Evolutionary conservation across 2,113 vertebrate genomes (phyloP).

Genomic region (Dipodomys spectabilis): DNA sequence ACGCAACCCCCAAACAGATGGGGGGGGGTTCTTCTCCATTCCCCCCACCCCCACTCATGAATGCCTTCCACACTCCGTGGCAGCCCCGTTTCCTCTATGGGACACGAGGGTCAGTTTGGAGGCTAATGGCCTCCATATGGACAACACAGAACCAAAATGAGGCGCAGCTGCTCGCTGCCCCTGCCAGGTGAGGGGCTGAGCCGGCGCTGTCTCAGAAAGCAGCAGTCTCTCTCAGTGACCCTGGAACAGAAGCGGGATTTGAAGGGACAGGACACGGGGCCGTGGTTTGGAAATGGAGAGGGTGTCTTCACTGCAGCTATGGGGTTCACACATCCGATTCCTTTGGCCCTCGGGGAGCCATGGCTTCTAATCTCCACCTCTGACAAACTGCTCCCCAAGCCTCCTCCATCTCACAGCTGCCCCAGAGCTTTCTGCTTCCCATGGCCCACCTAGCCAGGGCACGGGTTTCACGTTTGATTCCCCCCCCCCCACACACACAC

Average conservation of each 20-base stretch:
- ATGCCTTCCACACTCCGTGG: neutral
- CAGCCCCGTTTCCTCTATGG: neutral
- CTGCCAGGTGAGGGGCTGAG: constrained; percentile 52
- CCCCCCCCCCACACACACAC: no score
- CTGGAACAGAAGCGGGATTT: neutral
- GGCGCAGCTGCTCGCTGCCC: constrained; percentile 36
- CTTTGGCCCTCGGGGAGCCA: neutral
- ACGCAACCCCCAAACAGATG: neutral
- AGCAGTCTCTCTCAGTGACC: neutral
- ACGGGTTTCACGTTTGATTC: neutral
- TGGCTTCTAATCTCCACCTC: neutral
- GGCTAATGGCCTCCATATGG: constrained; percentile 56
- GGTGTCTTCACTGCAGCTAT: neutral
- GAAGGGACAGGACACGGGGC: neutral
- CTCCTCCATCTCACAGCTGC: neutral
- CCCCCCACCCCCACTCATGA: neutral
- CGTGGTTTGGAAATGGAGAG: neutral
- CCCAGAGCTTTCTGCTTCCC: neutral
- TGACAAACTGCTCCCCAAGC: neutral
- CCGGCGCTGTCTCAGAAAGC: neutral
- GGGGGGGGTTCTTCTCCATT: neutral
- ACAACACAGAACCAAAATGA: neutral
- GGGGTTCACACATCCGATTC: neutral
- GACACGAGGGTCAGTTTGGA: constrained; percentile 55
- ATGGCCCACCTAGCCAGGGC: neutral